Evolutionary conservation across 2,888 invertebrate genomes (phyloP).

Genomic region (Furcula furcula): DNA sequence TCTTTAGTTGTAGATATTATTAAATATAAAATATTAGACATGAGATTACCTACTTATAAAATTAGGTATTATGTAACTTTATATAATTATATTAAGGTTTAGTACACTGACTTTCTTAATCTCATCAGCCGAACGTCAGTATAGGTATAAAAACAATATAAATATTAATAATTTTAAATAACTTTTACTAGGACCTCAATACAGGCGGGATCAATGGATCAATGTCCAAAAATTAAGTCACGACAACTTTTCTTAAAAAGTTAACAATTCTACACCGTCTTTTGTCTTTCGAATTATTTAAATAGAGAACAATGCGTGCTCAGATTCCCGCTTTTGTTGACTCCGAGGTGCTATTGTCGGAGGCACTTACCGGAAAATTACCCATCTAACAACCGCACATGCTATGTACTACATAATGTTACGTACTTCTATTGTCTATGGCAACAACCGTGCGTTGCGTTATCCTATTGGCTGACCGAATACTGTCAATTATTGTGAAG

Average conservation of each 20-base stretch:
- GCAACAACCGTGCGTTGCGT: conserved; percentile 29
- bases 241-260: background rate
- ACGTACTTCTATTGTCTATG: conserved; percentile 33
- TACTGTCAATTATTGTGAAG: conserved; percentile 47
- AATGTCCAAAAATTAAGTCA: background rate
- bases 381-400: conserved; percentile 49
- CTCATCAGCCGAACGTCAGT: too few relatives aligned
- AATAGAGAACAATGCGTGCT: conserved; percentile 55
- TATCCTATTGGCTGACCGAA: conserved; percentile 44
- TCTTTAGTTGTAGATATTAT: too few relatives aligned
- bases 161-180: too few relatives aligned
- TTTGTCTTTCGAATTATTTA: conserved; percentile 52
- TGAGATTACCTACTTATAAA: too few relatives aligned
- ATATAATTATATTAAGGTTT: too few relatives aligned
- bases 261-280: conserved; percentile 33
- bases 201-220: too few relatives aligned
- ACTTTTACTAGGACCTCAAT: too few relatives aligned
- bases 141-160: too few relatives aligned
- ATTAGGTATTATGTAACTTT: too few relatives aligned
- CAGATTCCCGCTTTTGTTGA: conserved; percentile 55
- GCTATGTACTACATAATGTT: conserved; percentile 34
- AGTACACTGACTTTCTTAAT: too few relatives aligned
- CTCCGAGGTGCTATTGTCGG: conserved; percentile 63
- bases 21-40: too few relatives aligned
- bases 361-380: conserved; percentile 73